Evolutionary conservation across 2,113 vertebrate genomes (phyloP), one percentile per base, ranked within the genome.

Genomic region (Lates calcarifer): DNA sequence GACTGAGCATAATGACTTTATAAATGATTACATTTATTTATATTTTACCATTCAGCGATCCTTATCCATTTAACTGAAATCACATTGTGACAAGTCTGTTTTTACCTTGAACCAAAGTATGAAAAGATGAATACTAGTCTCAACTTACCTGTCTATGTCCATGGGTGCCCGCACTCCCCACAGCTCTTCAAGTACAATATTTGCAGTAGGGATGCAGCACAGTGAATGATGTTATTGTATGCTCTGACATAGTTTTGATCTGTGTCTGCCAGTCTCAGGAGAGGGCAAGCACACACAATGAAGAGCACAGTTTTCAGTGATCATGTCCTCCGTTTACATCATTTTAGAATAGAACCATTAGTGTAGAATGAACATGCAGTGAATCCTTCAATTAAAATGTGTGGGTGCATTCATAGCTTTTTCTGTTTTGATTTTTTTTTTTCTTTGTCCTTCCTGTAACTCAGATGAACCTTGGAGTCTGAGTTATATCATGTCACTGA

Each of bases 401-500:
- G n/a, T 15, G 9, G 22, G 29, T 29, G 31, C 9, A 57, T 2
- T 10, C 4, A 12, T 0, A 24, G 2, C 2, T 60, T 24, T 55
- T 18, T 76, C 41, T 67, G 0, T 24, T 65, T 29, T 18, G 69
- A 18, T 39, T 31, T 24, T 15, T 6, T n/a, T 18, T 53, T 53
- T 31, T 61, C 20, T 47, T 78, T 68, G 31, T 61, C 57, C 33
- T 65, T 56, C n/a, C 29, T n/a, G 43, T 63, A 39, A 56, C 56
- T 57, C 13, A 51, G 29, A 63, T n/a, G 9, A 26, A 77, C 22
- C 65, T 57, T 17, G 37, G 10, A 55, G 29, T 61, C 53, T 84
- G 81, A 89, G 55, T 90, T 89, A 84, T 87, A 31, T 85, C 45
- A 73, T 76, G 86, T 69, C 82, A 13, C 68, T 65, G 47, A 73